Conservation (phyloP, 1,140 invertebrate species). For the Leptestheria dahalacensis region DNA sequence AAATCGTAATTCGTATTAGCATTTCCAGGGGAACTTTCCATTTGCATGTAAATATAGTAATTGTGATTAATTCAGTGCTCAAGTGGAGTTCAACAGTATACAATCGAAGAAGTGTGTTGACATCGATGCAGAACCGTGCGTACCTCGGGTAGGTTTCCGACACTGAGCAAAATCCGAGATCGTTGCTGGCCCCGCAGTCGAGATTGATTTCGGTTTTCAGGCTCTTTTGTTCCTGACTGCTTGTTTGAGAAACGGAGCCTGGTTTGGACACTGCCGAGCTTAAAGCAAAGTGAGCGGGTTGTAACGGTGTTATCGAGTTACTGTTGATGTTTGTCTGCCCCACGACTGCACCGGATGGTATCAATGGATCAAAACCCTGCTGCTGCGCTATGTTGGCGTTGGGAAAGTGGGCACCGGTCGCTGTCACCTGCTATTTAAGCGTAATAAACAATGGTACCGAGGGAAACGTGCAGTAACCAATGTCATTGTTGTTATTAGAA, state of each 20-base stretch:
- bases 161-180: constrained; percentile 21
- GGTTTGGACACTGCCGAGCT: background rate
- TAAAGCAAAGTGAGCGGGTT: background rate
- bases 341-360: too few species aligned
- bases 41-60: too few species aligned
- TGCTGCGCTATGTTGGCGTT: too few species aligned
- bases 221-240: background rate
- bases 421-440: too few species aligned
- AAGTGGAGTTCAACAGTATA: background rate
- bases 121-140: background rate
- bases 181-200: constrained; percentile 20
- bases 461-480: too few species aligned
- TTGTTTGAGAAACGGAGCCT: background rate
- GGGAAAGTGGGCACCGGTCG: too few species aligned
- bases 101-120: background rate
- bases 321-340: constrained; percentile 1
- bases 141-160: constrained; percentile 22
- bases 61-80: too few species aligned
- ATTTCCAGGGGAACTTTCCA: too few species aligned
- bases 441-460: too few species aligned
- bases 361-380: too few species aligned
- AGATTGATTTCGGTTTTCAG: constrained; percentile 1
- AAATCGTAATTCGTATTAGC: too few species aligned
- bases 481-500: too few species aligned
- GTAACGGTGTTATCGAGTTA: background rate